These are phyloP conservation scores for Diadophis punctatus DNA, from an alignment of 2,113 vertebrate species.

Conservation along the genomic window DNA sequence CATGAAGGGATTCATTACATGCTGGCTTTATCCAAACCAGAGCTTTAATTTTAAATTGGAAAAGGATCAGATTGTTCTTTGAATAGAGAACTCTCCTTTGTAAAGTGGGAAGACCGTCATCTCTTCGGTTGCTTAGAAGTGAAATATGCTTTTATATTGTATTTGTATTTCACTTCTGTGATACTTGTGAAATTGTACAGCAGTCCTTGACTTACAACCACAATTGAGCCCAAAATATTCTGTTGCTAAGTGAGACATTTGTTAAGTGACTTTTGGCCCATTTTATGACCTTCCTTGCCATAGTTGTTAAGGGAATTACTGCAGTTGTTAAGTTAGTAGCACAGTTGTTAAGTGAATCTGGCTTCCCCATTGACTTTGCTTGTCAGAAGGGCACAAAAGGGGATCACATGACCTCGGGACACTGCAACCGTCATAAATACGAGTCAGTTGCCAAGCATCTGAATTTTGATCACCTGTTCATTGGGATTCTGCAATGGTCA, in stretches of 20 bases:
- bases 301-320: background rate
- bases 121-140: background rate
- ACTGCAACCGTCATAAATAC: background rate
- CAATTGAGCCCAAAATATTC: background rate
- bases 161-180: background rate
- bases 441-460: background rate
- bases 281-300: background rate
- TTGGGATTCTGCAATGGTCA: background rate
- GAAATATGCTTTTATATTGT: background rate
- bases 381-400: background rate
- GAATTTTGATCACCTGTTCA: background rate
- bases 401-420: background rate
- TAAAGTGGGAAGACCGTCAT: background rate
- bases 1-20: background rate
- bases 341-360: background rate
- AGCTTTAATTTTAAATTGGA: background rate
- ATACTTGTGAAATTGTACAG: background rate
- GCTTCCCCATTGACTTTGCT: background rate
- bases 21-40: background rate
- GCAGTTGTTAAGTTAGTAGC: background rate
- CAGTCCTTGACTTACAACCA: background rate
- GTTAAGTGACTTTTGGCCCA: background rate
- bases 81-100: background rate
- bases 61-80: background rate
- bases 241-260: background rate